A percentile compares a stretch with the other conserved stretches of the same genome.
These are phyloP conservation scores for Xenops minutus DNA, from an alignment of 2,797 vertebrate genomes.

Conservation along the genomic window DNA sequence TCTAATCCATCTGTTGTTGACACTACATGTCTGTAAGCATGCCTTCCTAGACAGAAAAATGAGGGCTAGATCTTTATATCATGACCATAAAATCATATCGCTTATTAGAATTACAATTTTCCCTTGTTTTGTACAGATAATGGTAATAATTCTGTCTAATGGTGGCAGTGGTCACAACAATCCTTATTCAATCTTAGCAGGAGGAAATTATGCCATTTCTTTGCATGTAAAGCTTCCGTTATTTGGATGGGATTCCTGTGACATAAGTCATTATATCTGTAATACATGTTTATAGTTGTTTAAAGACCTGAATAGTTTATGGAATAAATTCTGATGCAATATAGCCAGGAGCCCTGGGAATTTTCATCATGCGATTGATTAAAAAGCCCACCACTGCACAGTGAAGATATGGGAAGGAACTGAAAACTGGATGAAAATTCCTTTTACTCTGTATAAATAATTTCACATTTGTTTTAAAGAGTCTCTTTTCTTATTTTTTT, in stretches of 20 bases:
- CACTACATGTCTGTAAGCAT: not conserved
- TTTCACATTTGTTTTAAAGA: slow-evolving; percentile 9
- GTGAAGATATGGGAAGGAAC: not conserved
- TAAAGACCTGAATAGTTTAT: slow-evolving; percentile 5
- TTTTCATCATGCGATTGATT: slow-evolving; percentile 33
- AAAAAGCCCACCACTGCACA: not conserved
- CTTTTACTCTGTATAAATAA: slow-evolving; percentile 1
- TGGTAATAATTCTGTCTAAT: not conserved
- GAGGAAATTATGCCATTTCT: not conserved
- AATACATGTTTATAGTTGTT: slow-evolving; percentile 5
- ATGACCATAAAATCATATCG: not conserved
- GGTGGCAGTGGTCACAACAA: not conserved
- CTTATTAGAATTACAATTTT: not conserved
- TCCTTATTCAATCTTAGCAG: not conserved
- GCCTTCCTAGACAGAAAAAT: not conserved
- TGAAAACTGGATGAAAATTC: not conserved
- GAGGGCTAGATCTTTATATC: not conserved
- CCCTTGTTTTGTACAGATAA: not conserved
- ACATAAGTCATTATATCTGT: not conserved
- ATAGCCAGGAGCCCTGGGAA: not conserved
- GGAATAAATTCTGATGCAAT: slow-evolving; percentile 9
- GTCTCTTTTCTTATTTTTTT: not conserved
- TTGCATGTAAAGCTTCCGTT: not conserved
- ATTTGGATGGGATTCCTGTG: not conserved
- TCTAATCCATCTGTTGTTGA: not conserved